Base-by-base conservation (phyloP, 2,888 invertebrate species). In the Brachylomia viminalis region DNA sequence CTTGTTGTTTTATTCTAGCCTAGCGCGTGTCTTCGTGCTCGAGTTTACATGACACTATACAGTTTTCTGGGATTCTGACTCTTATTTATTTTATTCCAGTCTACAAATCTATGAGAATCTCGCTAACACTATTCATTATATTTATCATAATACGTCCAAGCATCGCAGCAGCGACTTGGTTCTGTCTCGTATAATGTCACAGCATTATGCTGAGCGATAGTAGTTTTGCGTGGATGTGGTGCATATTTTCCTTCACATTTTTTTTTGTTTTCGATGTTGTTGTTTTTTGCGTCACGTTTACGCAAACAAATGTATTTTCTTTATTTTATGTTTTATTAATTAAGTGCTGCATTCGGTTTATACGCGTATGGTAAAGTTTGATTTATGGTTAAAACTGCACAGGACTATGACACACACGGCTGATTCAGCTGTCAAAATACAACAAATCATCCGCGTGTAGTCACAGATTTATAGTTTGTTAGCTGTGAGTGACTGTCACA, bases 381-480 rank as follows among this genome's bases (percentile, higher is more conserved):
- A 77, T 77, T 2, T 11, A 54, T 65, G 27, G 59, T 6, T 27
- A 20, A 11, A 20, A n/a, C 10, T 30, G n/a, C 23, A 58, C 42
- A 49, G 64, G 64, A 42, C 27, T 65, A 64, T 58, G 30, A 52
- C 33, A 27, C 30, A 17, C 42, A 52, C 49, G 62, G 15, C 15
- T 2, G 38, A 54, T 42, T 54, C 59, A 38, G 1, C 38, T 61
- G 75, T 75, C 65, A 59, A 11, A 78, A 30, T 58, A 82, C 30
- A 75, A 54, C 59, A 82, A 38, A 54, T 61, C 47, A 66, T 66
- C n/a, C 45, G 47, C 13, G 59, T 30, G 65, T 38, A 74, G 52
- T 65, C 30, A 38, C 0, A 45, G 42, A 59, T 65, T 58, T 52
- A 61, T 65, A 47, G 65, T 81, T 54, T 42, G 75, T 33, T 66